phyloP scores from a whole-genome alignment of 2,888 invertebrate genomes.

The Luperina nickerlii region DNA sequence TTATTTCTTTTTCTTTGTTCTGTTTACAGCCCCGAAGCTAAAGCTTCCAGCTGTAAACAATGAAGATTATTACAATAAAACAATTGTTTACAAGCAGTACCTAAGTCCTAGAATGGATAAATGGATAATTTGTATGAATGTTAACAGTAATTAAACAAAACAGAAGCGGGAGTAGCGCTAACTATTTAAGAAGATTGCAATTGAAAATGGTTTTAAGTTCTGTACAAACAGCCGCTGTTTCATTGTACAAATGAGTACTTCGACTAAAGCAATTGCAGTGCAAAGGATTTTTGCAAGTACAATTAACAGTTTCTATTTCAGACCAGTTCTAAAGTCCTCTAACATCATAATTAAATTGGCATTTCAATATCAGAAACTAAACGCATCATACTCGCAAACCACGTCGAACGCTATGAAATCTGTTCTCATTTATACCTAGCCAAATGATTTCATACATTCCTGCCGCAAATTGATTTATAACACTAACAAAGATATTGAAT shows the following conservation, averaged over 20 bases:
- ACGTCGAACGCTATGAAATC: constrained; percentile 10
- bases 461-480: constrained; percentile 54
- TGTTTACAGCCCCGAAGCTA: not conserved
- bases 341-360: constrained; percentile 2
- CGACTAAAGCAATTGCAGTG: not conserved
- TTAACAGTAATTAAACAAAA: not conserved
- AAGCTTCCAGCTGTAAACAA: not conserved
- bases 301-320: constrained; percentile 7
- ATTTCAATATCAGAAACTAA: constrained; percentile 14
- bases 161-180: not conserved
- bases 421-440: constrained; percentile 7
- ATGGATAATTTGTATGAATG: constrained; percentile 1
- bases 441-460: constrained; percentile 22
- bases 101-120: not conserved
- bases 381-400: constrained; percentile 18
- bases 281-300: not conserved
- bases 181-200: not conserved
- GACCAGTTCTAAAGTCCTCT: constrained; percentile 4
- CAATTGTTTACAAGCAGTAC: constrained; percentile 5
- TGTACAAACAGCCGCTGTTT: not conserved
- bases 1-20: constrained; percentile 9
- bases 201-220: constrained; percentile 4
- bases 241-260: constrained; percentile 2
- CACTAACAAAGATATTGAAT: constrained; percentile 55
- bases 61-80: constrained; percentile 4